Base-by-base conservation (phyloP, 2,113 vertebrate species). In the Heterotilapia buettikoferi region DNA sequence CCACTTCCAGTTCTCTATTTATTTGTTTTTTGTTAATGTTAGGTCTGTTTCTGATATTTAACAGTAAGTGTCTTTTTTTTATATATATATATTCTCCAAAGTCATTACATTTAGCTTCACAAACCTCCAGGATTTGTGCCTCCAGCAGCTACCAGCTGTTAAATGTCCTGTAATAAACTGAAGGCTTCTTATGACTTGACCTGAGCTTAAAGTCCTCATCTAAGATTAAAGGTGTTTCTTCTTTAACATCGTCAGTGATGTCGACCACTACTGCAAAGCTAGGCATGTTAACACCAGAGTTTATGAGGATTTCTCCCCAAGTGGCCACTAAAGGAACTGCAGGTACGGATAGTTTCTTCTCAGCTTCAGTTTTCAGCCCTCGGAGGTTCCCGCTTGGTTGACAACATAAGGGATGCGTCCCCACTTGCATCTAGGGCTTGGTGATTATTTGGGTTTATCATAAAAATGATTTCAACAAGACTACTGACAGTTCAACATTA, bases 231-330 rank as follows among this genome's bases (percentile, higher is more conserved):
- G n/a, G 13, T 24, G 36, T 2, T 43, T 21, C 7, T 40, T 19
- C 33, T 21, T 0, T 18, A 18, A 59, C 57, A 59, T 18, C 2
- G 5, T 31, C 63, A 40, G 63, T 71, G n/a, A 71, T 21, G 33
- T 68, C 11, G 11, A n/a, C 18, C 6, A 21, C 19, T 13, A 5
- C 63, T 68, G 33, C 12, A 21, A 24, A 43, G 6, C n/a, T 71
- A 6, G 12, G 7, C 38, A 1, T 43, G 38, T 24, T 71, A 71
- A 43, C 36, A 16, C 21, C 6, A 1, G 36, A 8, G 7, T 0
- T 21, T 43, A 21, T 40, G n/a, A 43, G 1, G 0, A 24, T 5
- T 71, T 9, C 1, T 16, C 1, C 5, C 21, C 36, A 14, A 21
- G 36, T 71, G n/a, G 33, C 66, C n/a, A 6, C 5, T 24, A 21